These are phyloP conservation scores for Dyspetes luteomarginatus DNA, from an alignment of 2,888 invertebrate genomes.

Conservation along the genomic window DNA sequence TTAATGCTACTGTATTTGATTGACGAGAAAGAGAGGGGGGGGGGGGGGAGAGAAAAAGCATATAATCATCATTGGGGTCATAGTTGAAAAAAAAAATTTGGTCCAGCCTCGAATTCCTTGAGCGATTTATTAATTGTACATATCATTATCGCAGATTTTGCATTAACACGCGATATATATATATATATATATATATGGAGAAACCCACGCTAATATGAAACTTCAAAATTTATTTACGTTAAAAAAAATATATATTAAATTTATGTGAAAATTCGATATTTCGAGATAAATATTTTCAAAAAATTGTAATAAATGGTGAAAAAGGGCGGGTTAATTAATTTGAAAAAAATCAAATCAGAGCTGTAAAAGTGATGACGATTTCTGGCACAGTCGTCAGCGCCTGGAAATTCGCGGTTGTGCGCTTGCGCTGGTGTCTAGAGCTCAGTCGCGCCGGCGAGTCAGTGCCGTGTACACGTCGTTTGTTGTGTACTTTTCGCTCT, in stretches of 20 bases:
- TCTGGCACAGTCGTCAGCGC: neutral
- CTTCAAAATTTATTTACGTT: neutral
- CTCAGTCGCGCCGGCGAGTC: conserved; percentile 69
- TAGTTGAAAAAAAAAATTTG: conserved; percentile 14
- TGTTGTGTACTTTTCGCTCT: no score
- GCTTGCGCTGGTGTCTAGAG: conserved; percentile 4
- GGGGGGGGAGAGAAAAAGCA: neutral
- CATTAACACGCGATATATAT: no score
- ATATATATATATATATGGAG: no score
- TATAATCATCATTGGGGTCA: conserved; percentile 28
- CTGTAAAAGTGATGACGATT: neutral
- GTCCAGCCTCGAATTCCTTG: neutral
- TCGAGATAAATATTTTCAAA: no score
- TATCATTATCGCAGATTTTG: neutral
- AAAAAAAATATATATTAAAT: neutral
- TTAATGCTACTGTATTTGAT: conserved; percentile 9
- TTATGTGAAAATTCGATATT: neutral
- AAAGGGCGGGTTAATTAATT: no score
- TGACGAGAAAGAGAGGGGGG: conserved; percentile 1
- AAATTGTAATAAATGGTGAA: no score
- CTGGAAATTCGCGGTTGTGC: conserved; percentile 28
- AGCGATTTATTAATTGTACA: neutral
- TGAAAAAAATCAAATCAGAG: no score
- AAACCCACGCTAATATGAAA: no score
- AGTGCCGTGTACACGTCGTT: conserved; percentile 51